Evolutionary conservation across 2,113 vertebrate species (phyloP), one percentile per base, ranked within the genome.

Genomic region (Oostethus manadensis): DNA sequence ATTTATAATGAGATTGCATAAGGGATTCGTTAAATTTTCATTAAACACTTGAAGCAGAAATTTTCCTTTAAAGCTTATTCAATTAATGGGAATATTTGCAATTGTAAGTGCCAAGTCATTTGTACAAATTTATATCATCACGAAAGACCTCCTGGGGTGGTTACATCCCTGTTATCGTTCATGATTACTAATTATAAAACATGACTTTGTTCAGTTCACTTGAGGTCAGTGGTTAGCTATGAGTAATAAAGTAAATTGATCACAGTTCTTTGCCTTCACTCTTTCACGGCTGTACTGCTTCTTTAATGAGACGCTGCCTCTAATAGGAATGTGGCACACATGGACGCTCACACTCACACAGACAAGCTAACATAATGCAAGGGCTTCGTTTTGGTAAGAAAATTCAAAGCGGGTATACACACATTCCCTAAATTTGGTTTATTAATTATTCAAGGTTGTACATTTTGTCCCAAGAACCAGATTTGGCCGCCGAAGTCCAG

Each of bases 371-470:
- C 20, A 56, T 43, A 56, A 33, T 42, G 35, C 53, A 20, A 45
- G n/a, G 20, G 16, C 26, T n/a, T 51, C 8, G 3, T 5, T 38
- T 18, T 18, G 51, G 51, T 35, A 18, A 35, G 29, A 29, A 54
- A 4, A 54, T 13, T 18, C 33, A 38, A 11, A 55, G 9, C 40
- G 56, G 56, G 8, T 42, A 55, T 54, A 17, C 8, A 33, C 21
- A 33, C 47, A 56, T 60, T 60, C 67, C 50, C 60, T 59, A 17
- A 53, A 26, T 59, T 38, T 62, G 33, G 38, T 54, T 56, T 59
- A 56, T n/a, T n/a, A 56, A 56, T 64, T 60, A 70, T 64, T 56
- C 21, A 22, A 45, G 17, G 46, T 56, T 56, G 21, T 58, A 54
- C 53, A 35, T 61, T 44, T 40, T 38, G 2, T 53, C 33, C 21